phyloP scores from a whole-genome alignment of 2,888 invertebrate genomes.

The Lampropteryx suffumata region DNA sequence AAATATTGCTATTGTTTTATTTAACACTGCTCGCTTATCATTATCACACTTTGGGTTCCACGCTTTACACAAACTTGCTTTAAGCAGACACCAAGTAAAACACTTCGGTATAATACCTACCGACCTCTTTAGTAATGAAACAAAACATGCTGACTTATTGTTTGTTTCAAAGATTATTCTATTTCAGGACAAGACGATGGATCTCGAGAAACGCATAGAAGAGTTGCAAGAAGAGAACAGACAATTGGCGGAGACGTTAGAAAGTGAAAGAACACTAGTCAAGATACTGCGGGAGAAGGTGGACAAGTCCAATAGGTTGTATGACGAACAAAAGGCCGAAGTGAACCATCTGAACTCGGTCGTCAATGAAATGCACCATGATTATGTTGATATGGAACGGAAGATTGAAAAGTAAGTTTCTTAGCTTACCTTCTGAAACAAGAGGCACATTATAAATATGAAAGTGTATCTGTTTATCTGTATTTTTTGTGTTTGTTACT shows the following conservation, averaged over 20 bases:
- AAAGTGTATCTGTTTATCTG: too few relatives aligned
- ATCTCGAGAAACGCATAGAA: constrained; percentile 70
- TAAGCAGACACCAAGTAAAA: too few relatives aligned
- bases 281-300: constrained; percentile 74
- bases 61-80: constrained; percentile 1
- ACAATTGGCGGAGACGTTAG: constrained; percentile 73
- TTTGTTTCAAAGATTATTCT: background rate
- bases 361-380: constrained; percentile 72
- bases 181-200: constrained; percentile 65
- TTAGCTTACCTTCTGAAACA: too few relatives aligned
- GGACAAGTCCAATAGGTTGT: constrained; percentile 72
- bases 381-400: constrained; percentile 66
- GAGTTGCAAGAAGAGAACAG: constrained; percentile 74
- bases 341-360: constrained; percentile 65
- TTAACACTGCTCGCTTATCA: background rate
- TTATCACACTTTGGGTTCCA: background rate
- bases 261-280: constrained; percentile 80
- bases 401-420: constrained; percentile 74
- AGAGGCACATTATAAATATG: too few relatives aligned
- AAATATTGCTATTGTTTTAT: too few relatives aligned
- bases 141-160: too few relatives aligned
- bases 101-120: too few relatives aligned
- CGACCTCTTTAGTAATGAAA: too few relatives aligned
- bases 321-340: constrained; percentile 79
- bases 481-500: too few relatives aligned